Evolutionary conservation across 2,888 invertebrate genomes (phyloP).

Genomic region (Blomia tropicalis): DNA sequence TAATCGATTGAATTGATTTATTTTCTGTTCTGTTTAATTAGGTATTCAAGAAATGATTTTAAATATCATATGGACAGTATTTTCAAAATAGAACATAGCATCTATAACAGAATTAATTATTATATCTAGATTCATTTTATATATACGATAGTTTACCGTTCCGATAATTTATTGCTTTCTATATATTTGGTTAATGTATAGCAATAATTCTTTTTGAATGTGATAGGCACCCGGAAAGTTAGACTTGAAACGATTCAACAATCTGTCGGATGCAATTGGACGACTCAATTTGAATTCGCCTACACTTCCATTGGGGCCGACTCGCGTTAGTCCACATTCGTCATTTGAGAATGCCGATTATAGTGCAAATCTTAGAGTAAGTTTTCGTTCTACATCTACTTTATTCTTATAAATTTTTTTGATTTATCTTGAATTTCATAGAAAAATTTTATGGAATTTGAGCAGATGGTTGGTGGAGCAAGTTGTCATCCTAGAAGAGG

Average conservation of each 20-base stretch:
- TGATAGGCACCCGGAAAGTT: conserved; percentile 61
- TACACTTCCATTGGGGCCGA: conserved; percentile 9
- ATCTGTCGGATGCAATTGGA: conserved; percentile 66
- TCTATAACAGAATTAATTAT: not conserved
- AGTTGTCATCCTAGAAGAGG: not conserved
- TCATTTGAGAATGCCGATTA: conserved; percentile 2
- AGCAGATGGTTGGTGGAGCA: not conserved
- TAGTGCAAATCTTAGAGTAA: not conserved
- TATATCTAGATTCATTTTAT: too few species aligned
- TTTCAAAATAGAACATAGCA: too few species aligned
- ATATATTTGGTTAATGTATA: too few species aligned
- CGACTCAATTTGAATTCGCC: conserved; percentile 39
- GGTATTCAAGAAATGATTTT: conserved; percentile 11
- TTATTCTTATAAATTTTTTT: not conserved
- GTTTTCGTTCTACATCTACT: not conserved
- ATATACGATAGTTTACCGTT: too few species aligned
- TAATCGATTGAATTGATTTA: conserved; percentile 5
- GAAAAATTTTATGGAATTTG: not conserved
- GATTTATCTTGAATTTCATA: not conserved
- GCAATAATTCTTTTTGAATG: not conserved
- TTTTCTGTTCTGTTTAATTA: not conserved
- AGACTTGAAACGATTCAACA: conserved; percentile 70
- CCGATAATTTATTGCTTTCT: too few species aligned
- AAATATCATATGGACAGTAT: not conserved
- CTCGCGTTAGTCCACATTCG: not conserved